Evolutionary conservation across 2,888 invertebrate species (phyloP), one percentile per base, ranked within the genome.

Genomic region (Capitulum mitella): DNA sequence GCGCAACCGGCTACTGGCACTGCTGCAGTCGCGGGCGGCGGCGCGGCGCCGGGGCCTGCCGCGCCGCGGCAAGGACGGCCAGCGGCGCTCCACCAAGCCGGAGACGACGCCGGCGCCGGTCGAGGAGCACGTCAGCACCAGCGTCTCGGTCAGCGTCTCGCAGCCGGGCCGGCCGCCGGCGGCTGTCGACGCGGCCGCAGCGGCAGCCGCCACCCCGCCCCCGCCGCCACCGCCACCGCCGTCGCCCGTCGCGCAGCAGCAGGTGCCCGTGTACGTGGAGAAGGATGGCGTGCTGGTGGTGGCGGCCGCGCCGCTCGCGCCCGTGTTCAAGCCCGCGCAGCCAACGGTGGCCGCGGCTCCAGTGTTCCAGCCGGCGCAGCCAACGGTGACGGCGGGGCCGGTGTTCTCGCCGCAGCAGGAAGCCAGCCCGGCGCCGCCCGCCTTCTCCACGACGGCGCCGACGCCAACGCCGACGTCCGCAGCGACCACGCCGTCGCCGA

Each of bases 201-300:
- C 19, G n/a, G 29, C 29, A 6, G 43, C 40, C 10, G 1, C 43
- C 75, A 43, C 5, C 3, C 43, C 75, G 43, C 14, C 43, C 5
- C 43, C 75, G 10, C 43, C 29, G 43, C 40, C 75, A 1, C n/a
- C 14, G 19, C 46, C 43, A 43, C 76, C 1, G 76, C 76, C 76
- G 32, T n/a, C 26, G 8, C 29, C 58, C 8, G 43, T 43, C 6
- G 6, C 43, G 43, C 43, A 43, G 43, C 37, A 37, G 22, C 70
- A 70, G 37, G 46, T 76, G 32, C 76, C 76, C 16, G 46, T 76
- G 29, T 76, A 76, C 46, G 76, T 46, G 32, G 76, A 46, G 46
- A 43, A 48, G 46, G 76, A 76, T 32, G 76, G 76, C 16, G 76
- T 76, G 46, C 46, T 76, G 29, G 46, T 76, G 46, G n/a, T 76